A percentile compares a stretch with the other conserved stretches of the same genome.
Conservation (phyloP, 2,113 vertebrate genomes). For the Zootoca vivipara region DNA sequence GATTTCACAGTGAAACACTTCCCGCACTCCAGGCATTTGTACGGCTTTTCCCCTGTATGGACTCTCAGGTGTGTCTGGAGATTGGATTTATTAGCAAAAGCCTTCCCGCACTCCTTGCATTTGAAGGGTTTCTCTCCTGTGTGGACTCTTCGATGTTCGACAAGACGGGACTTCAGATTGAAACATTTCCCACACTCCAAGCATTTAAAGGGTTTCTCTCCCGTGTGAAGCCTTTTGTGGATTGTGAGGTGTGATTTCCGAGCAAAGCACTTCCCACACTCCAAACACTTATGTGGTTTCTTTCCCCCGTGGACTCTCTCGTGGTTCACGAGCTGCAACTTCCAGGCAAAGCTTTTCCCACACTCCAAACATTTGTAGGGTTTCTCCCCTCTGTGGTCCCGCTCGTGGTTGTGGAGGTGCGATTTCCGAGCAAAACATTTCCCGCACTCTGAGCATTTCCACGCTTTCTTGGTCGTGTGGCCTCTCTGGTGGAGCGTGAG, state of each 20-base stretch:
- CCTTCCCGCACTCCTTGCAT: constrained; percentile 23
- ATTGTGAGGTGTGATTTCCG: constrained; percentile 42
- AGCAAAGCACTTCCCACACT: background rate
- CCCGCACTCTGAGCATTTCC: constrained; percentile 58
- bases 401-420: constrained; percentile 49
- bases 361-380: constrained; percentile 21
- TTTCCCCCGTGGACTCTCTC: background rate
- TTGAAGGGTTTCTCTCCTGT: constrained; percentile 41
- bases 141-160: constrained; percentile 3
- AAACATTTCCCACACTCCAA: constrained; percentile 34
- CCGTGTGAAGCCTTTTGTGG: constrained; percentile 34
- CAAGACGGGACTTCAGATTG: constrained; percentile 15
- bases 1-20: constrained; percentile 49
- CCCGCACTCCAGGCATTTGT: constrained; percentile 40
- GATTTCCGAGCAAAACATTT: constrained; percentile 61
- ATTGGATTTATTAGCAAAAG: constrained; percentile 55
- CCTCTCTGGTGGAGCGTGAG: background rate
- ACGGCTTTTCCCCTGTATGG: constrained; percentile 55
- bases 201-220: constrained; percentile 24
- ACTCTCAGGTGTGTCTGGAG: constrained; percentile 66
- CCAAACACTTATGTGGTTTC: background rate
- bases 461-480: constrained; percentile 43
- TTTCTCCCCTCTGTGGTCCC: background rate
- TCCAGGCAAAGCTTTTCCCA: constrained; percentile 54
- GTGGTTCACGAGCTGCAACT: background rate